Evolutionary conservation across 2,888 invertebrate species (phyloP).

Genomic region (Eucriotettix oculatus): DNA sequence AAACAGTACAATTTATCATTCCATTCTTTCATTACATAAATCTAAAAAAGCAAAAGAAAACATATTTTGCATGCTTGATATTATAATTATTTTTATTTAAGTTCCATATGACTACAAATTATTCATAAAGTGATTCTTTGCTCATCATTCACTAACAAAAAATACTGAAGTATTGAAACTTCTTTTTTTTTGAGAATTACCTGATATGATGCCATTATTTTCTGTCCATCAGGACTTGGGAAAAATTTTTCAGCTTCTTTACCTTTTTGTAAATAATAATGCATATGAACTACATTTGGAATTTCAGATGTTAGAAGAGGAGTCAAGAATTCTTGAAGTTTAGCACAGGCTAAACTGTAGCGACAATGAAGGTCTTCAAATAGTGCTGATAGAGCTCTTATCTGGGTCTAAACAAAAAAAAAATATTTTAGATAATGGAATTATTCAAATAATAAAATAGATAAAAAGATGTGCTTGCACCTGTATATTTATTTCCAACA

Average conservation of each 20-base stretch:
- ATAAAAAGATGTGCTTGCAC: conserved; percentile 6
- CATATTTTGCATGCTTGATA: too few species aligned
- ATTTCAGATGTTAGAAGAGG: conserved; percentile 65
- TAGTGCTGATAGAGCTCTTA: conserved; percentile 47
- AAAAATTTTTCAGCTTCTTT: conserved; percentile 41
- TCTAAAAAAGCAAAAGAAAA: too few species aligned
- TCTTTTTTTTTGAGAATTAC: conserved; percentile 16
- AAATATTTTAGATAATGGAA: neutral
- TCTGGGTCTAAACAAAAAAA: conserved; percentile 29
- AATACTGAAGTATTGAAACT: neutral
- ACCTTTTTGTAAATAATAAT: conserved; percentile 50
- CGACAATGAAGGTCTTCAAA: conserved; percentile 67
- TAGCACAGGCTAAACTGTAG: conserved; percentile 68
- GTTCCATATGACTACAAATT: too few species aligned
- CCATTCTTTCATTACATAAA: too few species aligned
- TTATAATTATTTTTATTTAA: too few species aligned
- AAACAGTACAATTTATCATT: too few species aligned
- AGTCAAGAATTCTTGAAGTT: conserved; percentile 61
- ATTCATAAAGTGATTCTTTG: too few species aligned
- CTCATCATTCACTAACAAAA: too few species aligned
- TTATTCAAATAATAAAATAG: neutral
- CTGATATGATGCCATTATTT: conserved; percentile 36
- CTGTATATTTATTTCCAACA: conserved; percentile 17
- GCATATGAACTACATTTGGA: conserved; percentile 67
- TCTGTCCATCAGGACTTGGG: conserved; percentile 26